Evolutionary conservation across 2,888 invertebrate species (phyloP).

Genomic region (Cryptocephalus moraei): DNA sequence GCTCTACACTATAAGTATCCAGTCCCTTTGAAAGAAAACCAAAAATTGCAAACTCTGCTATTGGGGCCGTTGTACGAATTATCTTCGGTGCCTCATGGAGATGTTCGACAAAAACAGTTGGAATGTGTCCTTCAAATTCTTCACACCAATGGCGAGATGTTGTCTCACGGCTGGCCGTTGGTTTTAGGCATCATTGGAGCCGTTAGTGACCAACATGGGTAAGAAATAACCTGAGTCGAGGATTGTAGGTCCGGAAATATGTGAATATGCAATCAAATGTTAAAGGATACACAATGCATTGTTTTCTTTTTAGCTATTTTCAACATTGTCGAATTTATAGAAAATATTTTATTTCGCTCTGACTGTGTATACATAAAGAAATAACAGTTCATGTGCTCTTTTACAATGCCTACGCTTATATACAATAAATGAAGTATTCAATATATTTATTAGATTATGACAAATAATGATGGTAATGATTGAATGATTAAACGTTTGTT

Average conservation of each 20-base stretch:
- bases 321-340: too few species aligned
- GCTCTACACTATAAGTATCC: constrained; percentile 81
- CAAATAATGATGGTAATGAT: too few species aligned
- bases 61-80: constrained; percentile 86
- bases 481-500: too few species aligned
- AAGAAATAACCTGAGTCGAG: constrained; percentile 15
- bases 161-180: constrained; percentile 91
- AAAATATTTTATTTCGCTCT: too few species aligned
- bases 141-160: constrained; percentile 84
- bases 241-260: not conserved
- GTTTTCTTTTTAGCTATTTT: too few species aligned
- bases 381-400: too few species aligned
- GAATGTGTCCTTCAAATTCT: constrained; percentile 90
- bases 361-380: too few species aligned
- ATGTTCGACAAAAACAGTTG: constrained; percentile 88
- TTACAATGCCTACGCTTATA: too few species aligned
- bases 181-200: constrained; percentile 93
- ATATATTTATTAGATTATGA: too few species aligned
- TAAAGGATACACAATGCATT: too few species aligned
- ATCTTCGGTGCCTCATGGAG: constrained; percentile 80
- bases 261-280: not conserved
- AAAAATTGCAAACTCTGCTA: constrained; percentile 78
- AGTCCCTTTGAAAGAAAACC: constrained; percentile 72
- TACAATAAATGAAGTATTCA: too few species aligned
- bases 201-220: constrained; percentile 88